These are phyloP conservation scores for Coecobrya sp. DNA, from an alignment of 2,888 invertebrate genomes.

Conservation along the genomic window DNA sequence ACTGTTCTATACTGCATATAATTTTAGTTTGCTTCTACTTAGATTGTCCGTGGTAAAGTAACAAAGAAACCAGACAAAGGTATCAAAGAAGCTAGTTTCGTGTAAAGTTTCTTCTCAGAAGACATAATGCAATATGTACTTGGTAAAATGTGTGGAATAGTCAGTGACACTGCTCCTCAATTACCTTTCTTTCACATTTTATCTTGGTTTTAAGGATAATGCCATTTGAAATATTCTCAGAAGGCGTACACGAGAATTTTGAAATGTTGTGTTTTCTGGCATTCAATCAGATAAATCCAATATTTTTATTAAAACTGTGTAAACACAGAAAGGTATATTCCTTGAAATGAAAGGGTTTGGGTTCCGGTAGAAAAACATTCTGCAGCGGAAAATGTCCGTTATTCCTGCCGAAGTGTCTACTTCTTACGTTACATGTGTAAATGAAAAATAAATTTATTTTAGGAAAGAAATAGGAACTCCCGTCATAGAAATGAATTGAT, in stretches of 20 bases:
- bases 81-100: not conserved
- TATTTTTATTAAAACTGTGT: not conserved
- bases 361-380: not conserved
- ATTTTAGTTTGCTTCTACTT: not conserved
- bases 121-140: not conserved
- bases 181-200: not conserved
- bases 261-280: constrained; percentile 20
- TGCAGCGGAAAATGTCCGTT: not conserved
- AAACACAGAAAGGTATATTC: not conserved
- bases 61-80: not conserved
- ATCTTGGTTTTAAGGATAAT: not conserved
- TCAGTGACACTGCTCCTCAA: not conserved
- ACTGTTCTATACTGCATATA: not conserved
- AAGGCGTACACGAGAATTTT: not conserved
- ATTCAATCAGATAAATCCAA: constrained; percentile 12
- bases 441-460: not conserved
- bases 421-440: not conserved
- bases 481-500: constrained; percentile 34
- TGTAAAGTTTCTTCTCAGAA: not conserved
- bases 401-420: not conserved
- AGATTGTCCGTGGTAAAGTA: not conserved
- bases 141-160: not conserved
- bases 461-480: not conserved
- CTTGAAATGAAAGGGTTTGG: not conserved
- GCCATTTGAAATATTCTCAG: not conserved